Conservation (phyloP, 2,797 vertebrate species). For the Rhynchonycteris naso region DNA sequence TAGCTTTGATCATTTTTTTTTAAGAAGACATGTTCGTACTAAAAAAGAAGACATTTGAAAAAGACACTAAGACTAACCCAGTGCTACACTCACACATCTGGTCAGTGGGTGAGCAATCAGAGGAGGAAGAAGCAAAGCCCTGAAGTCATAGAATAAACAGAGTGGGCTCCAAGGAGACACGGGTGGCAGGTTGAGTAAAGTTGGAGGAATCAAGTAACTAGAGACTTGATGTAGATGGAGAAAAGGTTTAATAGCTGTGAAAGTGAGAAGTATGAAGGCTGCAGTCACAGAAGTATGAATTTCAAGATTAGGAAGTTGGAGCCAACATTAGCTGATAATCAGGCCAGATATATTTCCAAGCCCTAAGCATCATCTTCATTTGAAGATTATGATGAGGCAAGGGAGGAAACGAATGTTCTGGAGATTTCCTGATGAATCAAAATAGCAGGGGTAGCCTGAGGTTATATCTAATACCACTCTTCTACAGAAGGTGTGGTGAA, state of each 20-base stretch:
- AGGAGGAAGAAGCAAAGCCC: background rate
- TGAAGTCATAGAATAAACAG: background rate
- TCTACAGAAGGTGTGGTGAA: background rate
- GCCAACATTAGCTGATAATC: background rate
- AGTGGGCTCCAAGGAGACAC: background rate
- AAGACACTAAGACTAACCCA: background rate
- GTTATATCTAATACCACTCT: background rate
- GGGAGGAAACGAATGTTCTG: background rate
- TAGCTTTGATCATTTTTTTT: background rate
- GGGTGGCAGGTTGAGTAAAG: background rate
- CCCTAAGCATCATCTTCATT: background rate
- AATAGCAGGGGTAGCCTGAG: background rate
- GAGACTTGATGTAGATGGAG: background rate
- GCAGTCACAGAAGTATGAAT: background rate
- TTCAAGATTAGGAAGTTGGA: conserved; percentile 14
- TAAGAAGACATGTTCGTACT: background rate
- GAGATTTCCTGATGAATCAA: background rate
- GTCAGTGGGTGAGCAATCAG: background rate
- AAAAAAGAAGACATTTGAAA: background rate
- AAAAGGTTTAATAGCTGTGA: background rate
- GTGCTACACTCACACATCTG: fast-evolving
- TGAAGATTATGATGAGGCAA: background rate
- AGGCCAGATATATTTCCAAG: background rate
- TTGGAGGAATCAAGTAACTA: background rate
- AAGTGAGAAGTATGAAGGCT: background rate